A percentile compares a stretch with the other conserved stretches of the same genome.
These are phyloP conservation scores for Spheniscus mendiculus DNA, from an alignment of 2,113 vertebrate species.

Conservation along the genomic window DNA sequence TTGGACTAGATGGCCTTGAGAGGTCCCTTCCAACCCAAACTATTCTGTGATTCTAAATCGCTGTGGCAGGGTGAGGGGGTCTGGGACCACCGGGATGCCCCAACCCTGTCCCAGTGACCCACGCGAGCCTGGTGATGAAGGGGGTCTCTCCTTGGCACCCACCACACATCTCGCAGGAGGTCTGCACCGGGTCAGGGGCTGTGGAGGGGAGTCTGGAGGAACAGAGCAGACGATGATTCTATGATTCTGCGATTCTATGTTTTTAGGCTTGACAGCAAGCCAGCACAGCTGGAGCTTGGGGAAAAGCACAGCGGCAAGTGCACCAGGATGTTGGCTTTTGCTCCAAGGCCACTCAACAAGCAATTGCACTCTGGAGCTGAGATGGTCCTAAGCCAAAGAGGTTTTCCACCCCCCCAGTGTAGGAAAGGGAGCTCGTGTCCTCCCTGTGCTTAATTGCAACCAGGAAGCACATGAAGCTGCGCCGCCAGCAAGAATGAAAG, in stretches of 20 bases:
- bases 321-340: neutral
- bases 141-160: no score
- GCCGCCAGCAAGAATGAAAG: accelerated
- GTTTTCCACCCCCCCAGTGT: neutral
- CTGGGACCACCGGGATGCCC: no score
- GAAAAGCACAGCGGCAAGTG: neutral
- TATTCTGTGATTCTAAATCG: neutral
- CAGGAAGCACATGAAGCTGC: neutral
- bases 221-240: no score
- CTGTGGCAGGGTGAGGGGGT: no score
- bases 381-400: neutral
- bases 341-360: neutral
- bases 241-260: neutral
- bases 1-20: neutral
- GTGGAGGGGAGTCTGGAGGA: no score
- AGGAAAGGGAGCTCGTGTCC: neutral
- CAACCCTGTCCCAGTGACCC: no score
- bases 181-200: no score
- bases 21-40: neutral
- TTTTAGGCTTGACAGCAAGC: neutral
- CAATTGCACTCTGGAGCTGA: neutral
- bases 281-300: neutral
- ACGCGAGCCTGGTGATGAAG: no score
- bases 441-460: neutral
- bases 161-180: no score